Evolutionary conservation across 35 echinoderm and acorn worm genomes (phyloP), one percentile per base, ranked within the genome.

Genomic region (Ophioderma brevispina): DNA sequence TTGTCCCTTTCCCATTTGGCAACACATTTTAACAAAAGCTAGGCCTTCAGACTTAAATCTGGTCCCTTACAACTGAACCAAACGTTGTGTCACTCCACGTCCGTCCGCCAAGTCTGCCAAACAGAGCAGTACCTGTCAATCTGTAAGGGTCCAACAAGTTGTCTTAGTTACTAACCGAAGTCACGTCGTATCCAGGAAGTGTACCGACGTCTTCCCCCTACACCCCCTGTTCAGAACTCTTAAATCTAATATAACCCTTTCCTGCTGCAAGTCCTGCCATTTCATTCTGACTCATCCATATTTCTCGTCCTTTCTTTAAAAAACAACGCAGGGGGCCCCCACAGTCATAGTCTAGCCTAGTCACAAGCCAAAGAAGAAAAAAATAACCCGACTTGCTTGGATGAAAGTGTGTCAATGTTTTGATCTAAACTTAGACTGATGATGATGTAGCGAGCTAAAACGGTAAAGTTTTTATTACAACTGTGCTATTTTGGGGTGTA

Each of bases 381-480:
- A 70, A 70, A 70, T 70, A 70, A 25, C 59, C 59, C n/a, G 59
- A 70, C 59, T 70, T 30, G 59, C 28, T 25, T 18, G 28, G 59
- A 70, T 70, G 59, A 70, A 70, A 70, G 59, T 70, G 28, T 70
- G 59, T 70, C 59, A 70, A 70, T 70, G 59, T 70, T 70, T 70
- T 8, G 59, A 25, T 70, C 59, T 70, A 70, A 15, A 70, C 59
- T 70, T 70, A 70, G 59, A 70, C 15, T 70, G 41, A 70, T 70
- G 59, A 70, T 70, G 59, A 70, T 70, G 59, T 70, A 13, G 59
- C n/a, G 28, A 25, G 59, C 59, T 70, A 70, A 70, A 70, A 70
- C 23, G 1, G 59, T 70, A 18, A 6, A 70, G 23, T 70, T 46
- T 70, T 70, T 70, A 70, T 70, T 70, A 70, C 28, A 13, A 25